Evolutionary conservation across 2,888 invertebrate species (phyloP), one percentile per base, ranked within the genome.

Genomic region (Drosophila falleni): DNA sequence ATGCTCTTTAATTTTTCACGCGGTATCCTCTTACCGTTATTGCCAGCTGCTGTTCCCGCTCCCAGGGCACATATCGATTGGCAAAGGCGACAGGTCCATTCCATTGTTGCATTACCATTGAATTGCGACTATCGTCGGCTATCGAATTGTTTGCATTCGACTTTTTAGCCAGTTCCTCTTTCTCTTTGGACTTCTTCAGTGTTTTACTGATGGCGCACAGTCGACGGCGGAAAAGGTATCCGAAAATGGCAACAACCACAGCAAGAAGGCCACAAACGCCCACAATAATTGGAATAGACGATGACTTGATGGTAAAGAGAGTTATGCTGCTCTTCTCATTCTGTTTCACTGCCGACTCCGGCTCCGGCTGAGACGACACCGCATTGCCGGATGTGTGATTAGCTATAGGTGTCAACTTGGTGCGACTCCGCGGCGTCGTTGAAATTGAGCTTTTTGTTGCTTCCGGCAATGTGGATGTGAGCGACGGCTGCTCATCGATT

Each of bases 31-130:
- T 87, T 61, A 89, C 89, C 83, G 78, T 68, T 35, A 70, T 80
- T 16, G 58, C 71, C 50, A 74, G 91, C 77, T 93, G 93, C 59
- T 93, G 92, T 60, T 95, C 95, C 42, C 94, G 93, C 67, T 95
- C 96, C 96, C 97, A 97, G 19, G 96, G 95, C 85, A 97, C 97
- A 92, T 97, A 97, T 77, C 97, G 94, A 93, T 97, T 97, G 89
- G 95, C 96, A 90, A 95, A 95, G 9, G 96, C 96, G 76, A 96
- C 94, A 11, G 96, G 96, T 15, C 96, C 96, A 72, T 96, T 94
- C 97, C 97, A 97, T 89, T 96, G 95, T 91, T 96, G 96, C 92
- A 97, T 93, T 6, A 95, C 95, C 88, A 95, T 93, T 61, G 93
- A 93, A 70, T 93, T 92, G 54, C 90, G 91, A 68, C 92, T 92